phyloP scores from a whole-genome alignment of 2,797 vertebrate species.

The Coregonus ussuriensis region DNA sequence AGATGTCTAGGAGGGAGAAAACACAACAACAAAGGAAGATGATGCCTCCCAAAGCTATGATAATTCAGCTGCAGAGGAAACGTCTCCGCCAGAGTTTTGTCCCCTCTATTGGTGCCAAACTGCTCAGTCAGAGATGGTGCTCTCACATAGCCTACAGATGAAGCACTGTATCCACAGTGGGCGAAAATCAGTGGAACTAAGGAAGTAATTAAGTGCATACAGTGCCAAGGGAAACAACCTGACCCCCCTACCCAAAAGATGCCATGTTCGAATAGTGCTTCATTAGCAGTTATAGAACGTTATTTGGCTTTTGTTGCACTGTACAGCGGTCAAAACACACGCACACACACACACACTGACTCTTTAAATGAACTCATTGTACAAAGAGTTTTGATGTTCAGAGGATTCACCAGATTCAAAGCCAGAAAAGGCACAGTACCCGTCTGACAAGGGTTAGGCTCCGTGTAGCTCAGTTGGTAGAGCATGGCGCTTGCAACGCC shows the following conservation, averaged over 20 bases:
- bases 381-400: not conserved
- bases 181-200: conserved; percentile 46
- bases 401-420: not conserved
- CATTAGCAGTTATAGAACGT: not conserved
- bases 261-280: conserved; percentile 15
- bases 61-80: conserved; percentile 60
- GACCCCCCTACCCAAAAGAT: not conserved
- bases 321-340: not conserved
- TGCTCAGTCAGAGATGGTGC: not conserved
- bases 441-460: not conserved
- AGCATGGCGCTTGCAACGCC: no score
- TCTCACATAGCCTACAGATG: conserved; percentile 25
- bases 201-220: conserved; percentile 60
- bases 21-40: conserved; percentile 39
- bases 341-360: not conserved
- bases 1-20: conserved; percentile 48
- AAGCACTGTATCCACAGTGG: conserved; percentile 51
- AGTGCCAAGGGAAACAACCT: conserved; percentile 28
- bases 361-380: not conserved
- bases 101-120: conserved; percentile 56
- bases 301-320: not conserved
- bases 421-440: not conserved
- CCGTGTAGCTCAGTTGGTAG: no score
- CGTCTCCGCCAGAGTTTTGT: conserved; percentile 46
- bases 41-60: conserved; percentile 50